These are phyloP conservation scores for Eupleurogrammus muticus DNA, from an alignment of 2,797 vertebrate species.

Conservation along the genomic window DNA sequence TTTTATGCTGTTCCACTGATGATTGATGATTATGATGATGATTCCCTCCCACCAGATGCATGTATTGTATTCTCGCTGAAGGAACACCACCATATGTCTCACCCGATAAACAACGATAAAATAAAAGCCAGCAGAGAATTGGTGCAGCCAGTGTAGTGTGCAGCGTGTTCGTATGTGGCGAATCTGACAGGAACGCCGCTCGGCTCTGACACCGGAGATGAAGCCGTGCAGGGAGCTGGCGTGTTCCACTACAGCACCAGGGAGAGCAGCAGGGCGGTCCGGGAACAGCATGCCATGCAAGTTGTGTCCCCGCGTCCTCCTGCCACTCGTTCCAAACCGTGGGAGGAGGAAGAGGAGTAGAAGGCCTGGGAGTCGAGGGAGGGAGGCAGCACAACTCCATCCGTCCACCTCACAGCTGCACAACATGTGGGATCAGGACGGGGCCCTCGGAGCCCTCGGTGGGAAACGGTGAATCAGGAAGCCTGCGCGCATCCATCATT, in stretches of 20 bases:
- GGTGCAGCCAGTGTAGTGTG: not conserved
- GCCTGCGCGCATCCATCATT: not conserved
- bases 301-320: slow-evolving; percentile 50
- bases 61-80: too few relatives aligned
- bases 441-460: slow-evolving; percentile 7
- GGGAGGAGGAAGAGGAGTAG: slow-evolving; percentile 42
- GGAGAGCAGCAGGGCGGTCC: slow-evolving; percentile 59
- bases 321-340: slow-evolving; percentile 37
- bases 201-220: slow-evolving; percentile 39
- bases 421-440: slow-evolving; percentile 47
- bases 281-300: slow-evolving; percentile 62
- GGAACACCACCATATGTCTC: too few relatives aligned
- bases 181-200: not conserved
- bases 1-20: not conserved
- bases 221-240: slow-evolving; percentile 24
- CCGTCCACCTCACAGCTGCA: slow-evolving; percentile 54
- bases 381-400: slow-evolving; percentile 40
- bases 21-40: too few relatives aligned
- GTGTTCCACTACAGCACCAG: slow-evolving; percentile 47
- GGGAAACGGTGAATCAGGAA: slow-evolving; percentile 19
- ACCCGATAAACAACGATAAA: too few relatives aligned
- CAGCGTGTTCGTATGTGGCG: not conserved
- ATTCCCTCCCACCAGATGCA: not conserved
- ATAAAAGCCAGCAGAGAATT: too few relatives aligned
- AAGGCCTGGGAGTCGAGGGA: slow-evolving; percentile 22